phyloP scores from a whole-genome alignment of 2,797 vertebrate species.

The Dendrocincla tyrannina region DNA sequence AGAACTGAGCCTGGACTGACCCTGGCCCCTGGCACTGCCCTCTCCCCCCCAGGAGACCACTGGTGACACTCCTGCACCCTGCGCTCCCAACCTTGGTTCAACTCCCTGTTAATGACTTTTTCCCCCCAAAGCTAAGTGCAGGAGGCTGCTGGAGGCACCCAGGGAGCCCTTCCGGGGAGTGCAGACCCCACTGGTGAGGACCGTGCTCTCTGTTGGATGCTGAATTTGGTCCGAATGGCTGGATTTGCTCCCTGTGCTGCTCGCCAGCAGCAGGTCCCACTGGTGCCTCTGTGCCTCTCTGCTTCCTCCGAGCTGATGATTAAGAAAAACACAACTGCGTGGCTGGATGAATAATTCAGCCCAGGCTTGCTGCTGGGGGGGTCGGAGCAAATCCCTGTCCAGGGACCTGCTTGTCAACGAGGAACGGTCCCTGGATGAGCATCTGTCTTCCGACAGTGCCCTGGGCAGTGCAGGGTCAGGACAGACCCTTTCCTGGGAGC shows the following conservation, averaged over 20 bases:
- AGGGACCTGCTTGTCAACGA: background rate
- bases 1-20: accelerated
- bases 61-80: background rate
- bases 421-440: background rate
- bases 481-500: background rate
- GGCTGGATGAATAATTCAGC: background rate
- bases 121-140: accelerated
- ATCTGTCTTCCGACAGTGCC: accelerated
- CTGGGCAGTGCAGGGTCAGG: accelerated
- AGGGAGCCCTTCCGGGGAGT: accelerated
- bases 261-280: background rate
- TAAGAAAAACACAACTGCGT: background rate
- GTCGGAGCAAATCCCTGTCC: accelerated
- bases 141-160: background rate
- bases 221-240: background rate
- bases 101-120: accelerated
- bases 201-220: accelerated
- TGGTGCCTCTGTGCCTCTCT: accelerated
- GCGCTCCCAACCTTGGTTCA: background rate
- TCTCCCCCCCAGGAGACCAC: accelerated
- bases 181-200: accelerated
- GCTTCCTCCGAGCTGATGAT: background rate
- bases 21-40: accelerated
- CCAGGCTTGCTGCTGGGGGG: background rate
- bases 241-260: accelerated